Evolutionary conservation across 2,888 invertebrate species (phyloP).

Genomic region (Nomada hirtipes): DNA sequence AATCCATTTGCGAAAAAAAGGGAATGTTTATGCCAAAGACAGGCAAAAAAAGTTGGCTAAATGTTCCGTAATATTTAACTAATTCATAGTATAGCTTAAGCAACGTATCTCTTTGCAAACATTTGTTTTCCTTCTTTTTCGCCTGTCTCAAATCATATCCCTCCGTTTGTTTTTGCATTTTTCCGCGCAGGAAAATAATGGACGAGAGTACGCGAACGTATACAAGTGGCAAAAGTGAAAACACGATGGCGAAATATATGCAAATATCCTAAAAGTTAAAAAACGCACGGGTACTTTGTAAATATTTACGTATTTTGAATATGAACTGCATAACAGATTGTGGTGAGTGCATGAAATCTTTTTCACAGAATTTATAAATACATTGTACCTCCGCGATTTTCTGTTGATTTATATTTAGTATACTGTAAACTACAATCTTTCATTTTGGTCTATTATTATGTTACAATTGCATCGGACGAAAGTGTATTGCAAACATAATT

Average conservation of each 20-base stretch:
- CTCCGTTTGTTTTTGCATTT: constrained; percentile 7
- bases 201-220: not conserved
- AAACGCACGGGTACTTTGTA: constrained; percentile 8
- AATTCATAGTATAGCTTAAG: not conserved
- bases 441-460: no score
- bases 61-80: not conserved
- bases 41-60: not conserved
- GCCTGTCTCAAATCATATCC: not conserved
- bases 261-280: constrained; percentile 19
- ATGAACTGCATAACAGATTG: constrained; percentile 11
- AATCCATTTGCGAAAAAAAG: not conserved
- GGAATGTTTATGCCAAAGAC: not conserved
- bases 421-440: no score
- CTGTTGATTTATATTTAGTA: no score
- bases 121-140: constrained; percentile 31
- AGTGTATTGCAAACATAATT: no score
- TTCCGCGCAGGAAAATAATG: constrained; percentile 22
- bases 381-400: not conserved
- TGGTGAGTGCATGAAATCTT: not conserved
- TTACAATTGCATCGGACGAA: no score
- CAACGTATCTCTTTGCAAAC: constrained; percentile 6
- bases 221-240: constrained; percentile 13
- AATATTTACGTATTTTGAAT: constrained; percentile 13
- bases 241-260: constrained; percentile 18
- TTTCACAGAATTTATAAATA: not conserved